Conservation (phyloP, 2,113 vertebrate species). For the Macquaria australasica region DNA sequence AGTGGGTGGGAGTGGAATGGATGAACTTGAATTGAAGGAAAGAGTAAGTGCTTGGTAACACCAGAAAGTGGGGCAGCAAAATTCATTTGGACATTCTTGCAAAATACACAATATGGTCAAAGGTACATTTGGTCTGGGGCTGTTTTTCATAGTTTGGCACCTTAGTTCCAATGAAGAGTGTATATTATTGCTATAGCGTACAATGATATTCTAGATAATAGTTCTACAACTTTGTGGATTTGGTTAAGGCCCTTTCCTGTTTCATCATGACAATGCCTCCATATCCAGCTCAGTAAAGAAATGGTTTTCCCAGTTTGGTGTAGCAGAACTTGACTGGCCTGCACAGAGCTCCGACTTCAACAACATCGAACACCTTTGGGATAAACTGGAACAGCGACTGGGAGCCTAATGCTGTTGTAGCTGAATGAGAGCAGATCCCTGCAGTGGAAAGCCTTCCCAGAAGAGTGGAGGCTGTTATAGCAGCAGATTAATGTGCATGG, state of each 20-base stretch:
- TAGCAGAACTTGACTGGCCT: too few relatives aligned
- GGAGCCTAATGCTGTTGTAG: neutral
- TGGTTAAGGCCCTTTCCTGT: too few relatives aligned
- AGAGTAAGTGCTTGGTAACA: neutral
- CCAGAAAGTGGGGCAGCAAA: neutral
- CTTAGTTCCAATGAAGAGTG: neutral
- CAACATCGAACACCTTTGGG: neutral
- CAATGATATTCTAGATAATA: too few relatives aligned
- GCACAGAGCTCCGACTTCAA: neutral
- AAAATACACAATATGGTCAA: neutral
- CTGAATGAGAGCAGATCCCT: conserved; percentile 1
- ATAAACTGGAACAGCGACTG: neutral
- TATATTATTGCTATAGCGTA: neutral
- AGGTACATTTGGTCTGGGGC: neutral
- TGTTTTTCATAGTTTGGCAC: neutral
- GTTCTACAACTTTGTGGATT: too few relatives aligned
- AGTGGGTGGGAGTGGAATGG: neutral
- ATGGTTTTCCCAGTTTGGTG: too few relatives aligned
- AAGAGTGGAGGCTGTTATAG: neutral
- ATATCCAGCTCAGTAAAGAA: too few relatives aligned
- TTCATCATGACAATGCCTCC: too few relatives aligned
- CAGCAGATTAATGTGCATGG: conserved; percentile 4
- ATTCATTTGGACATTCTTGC: neutral
- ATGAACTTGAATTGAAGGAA: conserved; percentile 3
- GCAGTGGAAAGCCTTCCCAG: conserved; percentile 1